Percentiles rank a stretch among this genome's conserved stretches.
Evolutionary conservation across 2,797 vertebrate genomes (phyloP).

Genomic region (Poecilia picta): DNA sequence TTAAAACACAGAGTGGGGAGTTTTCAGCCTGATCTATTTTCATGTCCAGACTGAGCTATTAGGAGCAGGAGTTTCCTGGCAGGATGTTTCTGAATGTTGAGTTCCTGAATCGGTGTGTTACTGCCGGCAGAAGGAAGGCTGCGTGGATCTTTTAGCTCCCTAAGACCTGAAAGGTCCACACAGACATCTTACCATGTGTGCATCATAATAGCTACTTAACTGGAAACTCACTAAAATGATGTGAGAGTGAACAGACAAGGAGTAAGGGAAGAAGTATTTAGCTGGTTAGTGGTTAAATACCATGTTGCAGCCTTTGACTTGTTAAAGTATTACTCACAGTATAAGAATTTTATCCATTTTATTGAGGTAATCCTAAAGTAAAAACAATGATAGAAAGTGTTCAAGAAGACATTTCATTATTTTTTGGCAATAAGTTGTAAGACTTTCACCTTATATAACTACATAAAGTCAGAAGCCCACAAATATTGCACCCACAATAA

Average conservation of each 20-base stretch:
- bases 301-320: neutral
- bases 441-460: neutral
- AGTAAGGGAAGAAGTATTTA: conserved; percentile 20
- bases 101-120: conserved; percentile 79
- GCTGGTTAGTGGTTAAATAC: neutral
- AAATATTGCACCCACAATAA: neutral
- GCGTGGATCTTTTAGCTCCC: conserved; percentile 40
- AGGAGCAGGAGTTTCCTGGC: conserved; percentile 82
- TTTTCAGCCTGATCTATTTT: conserved; percentile 51
- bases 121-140: conserved; percentile 74
- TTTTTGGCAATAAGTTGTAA: neutral
- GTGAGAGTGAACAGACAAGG: conserved; percentile 17
- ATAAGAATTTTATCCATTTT: neutral
- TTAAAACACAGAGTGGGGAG: conserved; percentile 32
- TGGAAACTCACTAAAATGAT: conserved; percentile 15
- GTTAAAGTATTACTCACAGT: neutral
- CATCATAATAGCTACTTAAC: conserved; percentile 2
- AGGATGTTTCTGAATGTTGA: conserved; percentile 85
- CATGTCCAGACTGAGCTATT: conserved; percentile 72
- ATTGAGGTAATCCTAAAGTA: neutral
- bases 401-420: neutral
- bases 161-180: conserved; percentile 20
- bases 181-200: conserved; percentile 3
- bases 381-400: neutral
- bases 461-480: neutral